Percentiles rank a stretch among this genome's conserved stretches.
Conservation (phyloP, 2,888 invertebrate genomes). For the Meloe dianella region DNA sequence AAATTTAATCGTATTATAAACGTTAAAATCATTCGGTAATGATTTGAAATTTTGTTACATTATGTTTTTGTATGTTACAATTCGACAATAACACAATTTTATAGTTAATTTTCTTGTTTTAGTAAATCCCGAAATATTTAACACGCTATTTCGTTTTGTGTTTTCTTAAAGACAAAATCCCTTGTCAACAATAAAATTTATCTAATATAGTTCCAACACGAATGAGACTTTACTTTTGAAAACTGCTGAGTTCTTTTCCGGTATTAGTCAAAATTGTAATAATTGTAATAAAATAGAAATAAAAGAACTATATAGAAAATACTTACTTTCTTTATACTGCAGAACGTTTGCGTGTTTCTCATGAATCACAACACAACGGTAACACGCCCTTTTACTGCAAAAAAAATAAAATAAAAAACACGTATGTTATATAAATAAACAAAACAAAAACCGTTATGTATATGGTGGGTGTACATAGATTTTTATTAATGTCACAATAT, state of each 20-base stretch:
- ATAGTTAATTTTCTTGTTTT: not conserved
- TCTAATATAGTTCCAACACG: constrained; percentile 22
- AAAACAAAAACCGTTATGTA: not conserved
- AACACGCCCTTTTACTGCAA: constrained; percentile 84
- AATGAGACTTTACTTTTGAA: constrained; percentile 20
- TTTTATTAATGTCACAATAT: constrained; percentile 37
- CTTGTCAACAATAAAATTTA: constrained; percentile 20
- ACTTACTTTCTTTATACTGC: constrained; percentile 98
- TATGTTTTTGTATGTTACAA: not conserved
- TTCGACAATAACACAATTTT: no score
- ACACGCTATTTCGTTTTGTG: constrained; percentile 5
- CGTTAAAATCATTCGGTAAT: not conserved
- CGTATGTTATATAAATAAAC: not conserved
- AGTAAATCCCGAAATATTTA: not conserved
- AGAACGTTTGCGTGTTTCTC: constrained; percentile 94
- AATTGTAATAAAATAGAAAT: constrained; percentile 17
- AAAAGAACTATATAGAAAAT: constrained; percentile 24
- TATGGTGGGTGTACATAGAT: constrained; percentile 10
- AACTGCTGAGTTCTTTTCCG: not conserved
- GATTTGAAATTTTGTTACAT: not conserved
- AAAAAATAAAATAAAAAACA: constrained; percentile 31
- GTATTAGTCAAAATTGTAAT: constrained; percentile 22
- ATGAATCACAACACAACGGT: constrained; percentile 93
- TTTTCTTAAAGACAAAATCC: not conserved
- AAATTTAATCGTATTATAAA: not conserved